Conservation (phyloP, 1,140 invertebrate genomes). For the Meloidogyne floridensis region DNA sequence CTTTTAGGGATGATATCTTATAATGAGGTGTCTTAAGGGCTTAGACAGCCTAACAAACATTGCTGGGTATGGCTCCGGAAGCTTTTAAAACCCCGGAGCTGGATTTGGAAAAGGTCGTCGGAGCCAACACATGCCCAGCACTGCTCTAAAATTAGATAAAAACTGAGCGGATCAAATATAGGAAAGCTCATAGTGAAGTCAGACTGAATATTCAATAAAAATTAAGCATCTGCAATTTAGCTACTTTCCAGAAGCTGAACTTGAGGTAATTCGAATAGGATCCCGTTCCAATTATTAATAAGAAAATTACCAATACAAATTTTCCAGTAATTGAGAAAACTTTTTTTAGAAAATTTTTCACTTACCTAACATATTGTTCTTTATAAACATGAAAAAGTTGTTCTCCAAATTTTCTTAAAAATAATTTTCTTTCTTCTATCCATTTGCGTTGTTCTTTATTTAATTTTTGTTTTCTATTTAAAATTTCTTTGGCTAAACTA, state of each 20-base stretch:
- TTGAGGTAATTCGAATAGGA: background rate
- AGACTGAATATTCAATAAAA: too few species aligned
- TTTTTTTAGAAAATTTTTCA: background rate
- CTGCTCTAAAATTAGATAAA: too few species aligned
- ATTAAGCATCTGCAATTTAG: too few species aligned
- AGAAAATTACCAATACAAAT: background rate
- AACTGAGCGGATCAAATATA: too few species aligned
- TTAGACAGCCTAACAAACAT: too few species aligned
- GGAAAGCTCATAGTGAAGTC: too few species aligned
- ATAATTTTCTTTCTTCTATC: constrained; percentile 44
- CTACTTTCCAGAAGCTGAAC: background rate
- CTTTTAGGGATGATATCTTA: background rate
- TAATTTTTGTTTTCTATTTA: constrained; percentile 18
- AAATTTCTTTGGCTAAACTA: constrained; percentile 45
- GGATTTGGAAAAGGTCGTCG: too few species aligned
- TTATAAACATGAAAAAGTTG: constrained; percentile 61
- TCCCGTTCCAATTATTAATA: background rate
- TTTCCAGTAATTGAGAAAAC: too few species aligned
- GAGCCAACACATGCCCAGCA: too few species aligned
- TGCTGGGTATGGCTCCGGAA: too few species aligned
- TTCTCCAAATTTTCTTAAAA: constrained; percentile 57
- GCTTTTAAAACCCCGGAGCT: too few species aligned
- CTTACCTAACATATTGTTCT: constrained; percentile 61
- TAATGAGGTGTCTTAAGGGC: background rate
- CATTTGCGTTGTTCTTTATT: constrained; percentile 35